Evolutionary conservation across 2,113 vertebrate genomes (phyloP).

Genomic region (Apaloderma vittatum): DNA sequence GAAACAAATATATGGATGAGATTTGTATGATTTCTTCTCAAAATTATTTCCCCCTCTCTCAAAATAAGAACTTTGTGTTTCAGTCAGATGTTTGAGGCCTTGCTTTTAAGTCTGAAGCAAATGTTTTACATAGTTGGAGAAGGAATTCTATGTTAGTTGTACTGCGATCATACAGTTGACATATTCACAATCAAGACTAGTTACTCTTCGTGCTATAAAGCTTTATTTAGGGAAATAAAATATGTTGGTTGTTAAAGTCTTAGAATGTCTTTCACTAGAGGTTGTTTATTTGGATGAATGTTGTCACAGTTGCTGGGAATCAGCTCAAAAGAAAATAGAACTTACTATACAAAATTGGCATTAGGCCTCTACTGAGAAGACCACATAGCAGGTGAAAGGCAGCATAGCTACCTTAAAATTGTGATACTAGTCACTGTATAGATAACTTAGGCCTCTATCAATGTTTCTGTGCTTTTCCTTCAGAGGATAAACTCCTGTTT

Average conservation of each 20-base stretch:
- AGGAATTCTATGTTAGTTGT: constrained; percentile 30
- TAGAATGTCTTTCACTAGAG: neutral
- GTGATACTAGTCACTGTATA: neutral
- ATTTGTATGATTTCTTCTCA: neutral
- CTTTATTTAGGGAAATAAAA: constrained; percentile 44
- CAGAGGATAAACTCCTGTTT: neutral
- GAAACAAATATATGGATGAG: neutral
- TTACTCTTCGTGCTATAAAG: constrained; percentile 30
- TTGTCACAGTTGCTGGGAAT: neutral
- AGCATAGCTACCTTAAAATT: neutral
- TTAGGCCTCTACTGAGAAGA: neutral
- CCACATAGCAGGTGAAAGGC: neutral
- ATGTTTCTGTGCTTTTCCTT: neutral
- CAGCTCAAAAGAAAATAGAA: neutral
- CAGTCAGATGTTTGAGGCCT: constrained; percentile 7
- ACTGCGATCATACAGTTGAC: neutral
- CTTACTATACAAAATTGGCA: neutral
- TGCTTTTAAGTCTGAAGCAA: constrained; percentile 14
- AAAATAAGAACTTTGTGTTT: neutral
- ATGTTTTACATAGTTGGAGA: constrained; percentile 31
- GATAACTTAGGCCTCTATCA: neutral
- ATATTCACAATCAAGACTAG: neutral
- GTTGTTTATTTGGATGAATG: neutral
- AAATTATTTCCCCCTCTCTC: neutral
- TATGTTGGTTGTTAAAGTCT: neutral